Base-by-base conservation (phyloP, 2,888 invertebrate species). In the Drosophila nr. perissopoda region DNA sequence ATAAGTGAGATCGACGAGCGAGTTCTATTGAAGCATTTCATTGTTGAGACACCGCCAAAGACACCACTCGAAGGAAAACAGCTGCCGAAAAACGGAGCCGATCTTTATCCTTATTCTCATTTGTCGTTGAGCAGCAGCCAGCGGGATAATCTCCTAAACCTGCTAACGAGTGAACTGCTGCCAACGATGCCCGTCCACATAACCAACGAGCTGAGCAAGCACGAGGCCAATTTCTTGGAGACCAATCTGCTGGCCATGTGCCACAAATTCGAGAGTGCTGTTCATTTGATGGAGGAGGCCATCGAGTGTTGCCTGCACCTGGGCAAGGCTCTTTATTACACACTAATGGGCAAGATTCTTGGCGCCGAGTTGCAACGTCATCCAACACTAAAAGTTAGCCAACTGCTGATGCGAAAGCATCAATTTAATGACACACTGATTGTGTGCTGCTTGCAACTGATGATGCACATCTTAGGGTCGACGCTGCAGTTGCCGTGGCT, bases 1-100 rank as follows among this genome's bases (percentile, higher is more conserved):
- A 79, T 88, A 6, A 76, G 74, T 31, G 82, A 87, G 34, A 71
- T 88, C 42, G 87, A 87, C 31, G 88, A 89, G 18, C 75, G 90
- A 0, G 56, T 87, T 16, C 27, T 87, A 2, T 38, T 86, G 4
- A 59, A 69, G 13, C 21, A 57, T 45, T 45, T 16, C 2, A 16
- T 45, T 45, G 45, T 1, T 25, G 4, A 8, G 16, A 16, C 16
- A 45, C 25, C 4, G 25, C 16, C 45, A 4, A 45, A 45, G 8
- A 16, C 25, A 25, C 16, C 16, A 16, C 45, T 25, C 27, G 16
- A 25, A 4, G 45, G 16, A 25, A 45, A 45, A 4, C 25, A 25
- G 16, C 16, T 25, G 16, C 25, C 25, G 16, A 25, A 2, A 2
- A 25, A 25, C 16, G 45, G 8, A 25, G 8, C 25, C 25, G 21